Evolutionary conservation across 2,113 vertebrate species (phyloP).

Genomic region (Pachyramphus minor): DNA sequence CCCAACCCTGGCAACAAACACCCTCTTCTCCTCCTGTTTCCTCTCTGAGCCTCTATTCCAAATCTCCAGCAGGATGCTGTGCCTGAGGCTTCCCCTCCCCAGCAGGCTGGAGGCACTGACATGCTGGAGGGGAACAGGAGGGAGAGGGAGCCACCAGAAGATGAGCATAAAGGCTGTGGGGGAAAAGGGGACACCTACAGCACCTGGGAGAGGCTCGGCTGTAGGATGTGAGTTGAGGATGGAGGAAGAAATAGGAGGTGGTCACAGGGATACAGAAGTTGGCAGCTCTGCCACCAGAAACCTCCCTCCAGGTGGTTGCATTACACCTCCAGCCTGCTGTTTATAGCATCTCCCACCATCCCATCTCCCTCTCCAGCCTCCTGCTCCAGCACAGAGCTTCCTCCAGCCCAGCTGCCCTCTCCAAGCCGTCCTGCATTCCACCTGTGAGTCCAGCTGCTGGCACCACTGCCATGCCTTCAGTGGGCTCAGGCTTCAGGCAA

Average conservation of each 20-base stretch:
- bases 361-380: background rate
- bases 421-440: background rate
- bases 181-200: background rate
- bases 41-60: background rate
- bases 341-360: accelerated
- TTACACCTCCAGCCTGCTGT: background rate
- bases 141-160: background rate
- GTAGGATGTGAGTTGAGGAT: background rate
- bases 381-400: background rate
- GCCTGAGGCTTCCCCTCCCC: background rate
- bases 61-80: background rate
- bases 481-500: background rate
- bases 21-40: background rate
- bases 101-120: background rate
- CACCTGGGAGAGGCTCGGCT: background rate
- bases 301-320: background rate
- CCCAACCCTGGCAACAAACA: constrained; percentile 2
- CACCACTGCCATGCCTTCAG: accelerated
- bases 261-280: background rate
- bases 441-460: accelerated
- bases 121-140: background rate
- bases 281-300: background rate
- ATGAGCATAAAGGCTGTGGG: background rate
- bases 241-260: background rate
- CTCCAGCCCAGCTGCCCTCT: background rate